Percentiles rank a stretch among this genome's conserved stretches.
phyloP scores from a whole-genome alignment of 2,113 vertebrate species.

The Bettongia penicillata region DNA sequence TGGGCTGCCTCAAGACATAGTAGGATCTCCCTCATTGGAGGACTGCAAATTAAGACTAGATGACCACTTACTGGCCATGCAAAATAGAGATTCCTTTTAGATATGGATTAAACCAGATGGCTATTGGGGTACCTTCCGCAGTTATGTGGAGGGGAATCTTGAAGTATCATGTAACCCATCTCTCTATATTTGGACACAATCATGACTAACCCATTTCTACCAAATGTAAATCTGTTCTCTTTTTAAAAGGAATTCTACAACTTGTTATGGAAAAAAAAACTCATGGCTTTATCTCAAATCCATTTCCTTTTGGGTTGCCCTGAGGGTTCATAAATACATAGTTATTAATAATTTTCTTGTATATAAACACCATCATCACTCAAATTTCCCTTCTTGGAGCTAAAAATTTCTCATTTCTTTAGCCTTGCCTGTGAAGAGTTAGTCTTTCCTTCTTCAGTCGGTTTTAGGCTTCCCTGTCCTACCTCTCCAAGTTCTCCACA shows the following conservation, averaged over 20 bases:
- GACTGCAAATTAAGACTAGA: not conserved
- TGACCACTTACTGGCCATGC: too few species aligned
- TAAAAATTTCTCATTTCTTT: not conserved
- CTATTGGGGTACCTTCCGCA: not conserved
- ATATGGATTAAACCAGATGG: not conserved
- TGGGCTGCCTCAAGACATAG: not conserved
- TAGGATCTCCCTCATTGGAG: not conserved
- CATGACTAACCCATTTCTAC: not conserved
- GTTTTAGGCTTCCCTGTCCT: not conserved
- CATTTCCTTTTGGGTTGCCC: constrained; percentile 32
- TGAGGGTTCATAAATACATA: not conserved
- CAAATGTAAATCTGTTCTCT: not conserved
- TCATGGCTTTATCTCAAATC: not conserved
- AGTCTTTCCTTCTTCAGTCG: not conserved
- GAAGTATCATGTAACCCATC: not conserved
- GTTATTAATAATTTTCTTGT: not conserved
- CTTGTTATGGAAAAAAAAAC: constrained; percentile 4
- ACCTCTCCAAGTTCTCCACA: not conserved
- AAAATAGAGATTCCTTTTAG: not conserved
- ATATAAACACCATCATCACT: not conserved
- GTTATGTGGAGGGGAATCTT: not conserved
- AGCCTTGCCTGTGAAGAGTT: not conserved
- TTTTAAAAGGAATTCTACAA: not conserved
- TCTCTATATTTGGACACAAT: not conserved
- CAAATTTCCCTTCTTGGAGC: not conserved